phyloP scores from a whole-genome alignment of 2,888 invertebrate genomes.

The Nomada ferruginata region DNA sequence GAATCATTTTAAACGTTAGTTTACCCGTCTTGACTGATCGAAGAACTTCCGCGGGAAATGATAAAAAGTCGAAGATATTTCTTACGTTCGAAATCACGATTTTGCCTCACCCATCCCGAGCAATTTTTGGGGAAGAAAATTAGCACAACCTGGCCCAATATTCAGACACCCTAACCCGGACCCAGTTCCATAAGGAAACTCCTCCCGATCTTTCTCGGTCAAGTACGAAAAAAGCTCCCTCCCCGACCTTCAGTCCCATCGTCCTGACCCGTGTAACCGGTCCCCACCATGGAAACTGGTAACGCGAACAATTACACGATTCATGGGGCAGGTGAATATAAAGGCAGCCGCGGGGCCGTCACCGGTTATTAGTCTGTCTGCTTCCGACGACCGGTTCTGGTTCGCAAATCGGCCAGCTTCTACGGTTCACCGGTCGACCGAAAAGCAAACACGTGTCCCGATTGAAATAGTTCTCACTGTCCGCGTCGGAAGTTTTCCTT shows the following conservation, averaged over 20 bases:
- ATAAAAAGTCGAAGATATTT: too few species aligned
- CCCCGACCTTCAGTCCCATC: conserved; percentile 34
- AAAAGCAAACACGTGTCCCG: conserved; percentile 20
- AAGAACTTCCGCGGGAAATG: too few species aligned
- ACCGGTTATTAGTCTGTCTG: conserved; percentile 72
- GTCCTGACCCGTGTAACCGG: conserved; percentile 34
- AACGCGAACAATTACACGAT: conserved; percentile 58
- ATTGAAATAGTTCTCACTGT: background rate
- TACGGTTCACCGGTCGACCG: conserved; percentile 10
- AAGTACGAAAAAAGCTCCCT: background rate
- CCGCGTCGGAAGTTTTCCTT: background rate
- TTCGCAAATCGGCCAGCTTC: conserved; percentile 36
- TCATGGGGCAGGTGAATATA: conserved; percentile 71
- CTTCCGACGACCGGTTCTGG: conserved; percentile 66
- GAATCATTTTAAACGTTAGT: conserved; percentile 51
- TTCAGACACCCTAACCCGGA: too few species aligned
- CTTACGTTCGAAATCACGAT: too few species aligned
- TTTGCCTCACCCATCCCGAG: background rate
- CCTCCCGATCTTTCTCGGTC: background rate
- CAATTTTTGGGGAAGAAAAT: too few species aligned
- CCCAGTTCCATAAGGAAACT: background rate
- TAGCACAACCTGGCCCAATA: too few species aligned
- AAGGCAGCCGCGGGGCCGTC: conserved; percentile 68
- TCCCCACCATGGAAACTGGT: conserved; percentile 55
- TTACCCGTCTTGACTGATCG: background rate